Evolutionary conservation across 2,113 vertebrate genomes (phyloP), one percentile per base, ranked within the genome.

Genomic region (Ammospiza nelsoni): DNA sequence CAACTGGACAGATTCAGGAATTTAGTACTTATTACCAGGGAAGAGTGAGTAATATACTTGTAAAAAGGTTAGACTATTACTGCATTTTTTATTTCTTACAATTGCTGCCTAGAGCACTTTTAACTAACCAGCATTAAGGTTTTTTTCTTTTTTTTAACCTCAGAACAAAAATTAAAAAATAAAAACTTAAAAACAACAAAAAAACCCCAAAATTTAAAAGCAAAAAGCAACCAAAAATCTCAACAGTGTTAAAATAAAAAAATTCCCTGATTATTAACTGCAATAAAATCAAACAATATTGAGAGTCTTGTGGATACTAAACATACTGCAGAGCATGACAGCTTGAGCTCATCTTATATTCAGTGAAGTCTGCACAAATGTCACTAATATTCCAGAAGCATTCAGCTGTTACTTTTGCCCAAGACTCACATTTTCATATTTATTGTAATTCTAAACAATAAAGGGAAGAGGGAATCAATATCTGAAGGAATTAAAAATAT

Each of bases 271-370:
- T 83, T 80, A 90, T 86, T 95, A 81, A 78, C 25, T 69, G 10
- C 52, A 93, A 63, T 62, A 89, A 95, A 89, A 87, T 75, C 29
- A 73, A 96, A 83, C 25, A 93, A 90, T 61, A 63, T 29, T 23
- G 29, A 72, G 48, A 92, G 57, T n/a, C 62, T 84, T 94, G n/a
- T 90, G 52, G 73, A 39, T 92, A 83, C 51, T 65, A 94, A 95
- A 83, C n/a, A 67, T 83, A 62, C 39, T 91, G 44, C 39, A 90
- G 28, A 92, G 18, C 33, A 48, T 81, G 85, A 83, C 80, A 96
- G 67, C 67, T 95, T 90, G 76, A 96, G 85, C 43, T 95, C 87
- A 96, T 93, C 68, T 94, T 54, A 66, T 75, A 92, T 96, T 96
- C 90, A 94, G 31, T 59, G 59, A 96, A 90, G 46, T 75, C 52